These are phyloP conservation scores for Sipunculus nudus DNA, from an alignment of 2,888 invertebrate species.

Conservation along the genomic window DNA sequence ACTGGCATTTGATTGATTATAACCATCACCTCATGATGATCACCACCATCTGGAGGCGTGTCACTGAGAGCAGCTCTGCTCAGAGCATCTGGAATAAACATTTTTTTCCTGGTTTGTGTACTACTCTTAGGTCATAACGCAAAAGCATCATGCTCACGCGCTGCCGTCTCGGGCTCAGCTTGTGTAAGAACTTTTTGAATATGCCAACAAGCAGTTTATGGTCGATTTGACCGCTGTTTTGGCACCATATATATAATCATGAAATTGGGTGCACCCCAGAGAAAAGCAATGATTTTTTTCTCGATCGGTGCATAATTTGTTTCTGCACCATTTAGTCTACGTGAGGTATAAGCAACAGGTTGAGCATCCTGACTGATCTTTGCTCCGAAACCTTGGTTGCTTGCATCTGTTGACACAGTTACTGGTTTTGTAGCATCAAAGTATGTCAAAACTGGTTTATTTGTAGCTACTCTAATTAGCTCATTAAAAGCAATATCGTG, in stretches of 20 bases:
- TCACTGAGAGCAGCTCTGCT: no score
- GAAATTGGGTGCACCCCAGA: no score
- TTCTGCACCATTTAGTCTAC: background rate
- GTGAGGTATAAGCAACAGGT: background rate
- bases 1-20: background rate
- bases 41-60: no score
- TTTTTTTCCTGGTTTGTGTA: background rate
- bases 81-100: background rate
- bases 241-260: slow-evolving; percentile 1
- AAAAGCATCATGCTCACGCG: background rate
- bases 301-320: no score
- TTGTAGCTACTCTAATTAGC: no score
- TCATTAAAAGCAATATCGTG: background rate
- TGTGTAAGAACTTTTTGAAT: background rate
- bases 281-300: no score
- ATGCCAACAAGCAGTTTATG: slow-evolving; percentile 1
- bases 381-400: background rate
- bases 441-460: background rate
- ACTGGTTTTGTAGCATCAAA: background rate
- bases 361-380: background rate
- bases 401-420: background rate
- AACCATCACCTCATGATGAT: no score
- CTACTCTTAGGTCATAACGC: background rate
- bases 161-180: background rate
- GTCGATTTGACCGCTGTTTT: background rate